Evolutionary conservation across 2,888 invertebrate species (phyloP).

Genomic region (Timema podura): DNA sequence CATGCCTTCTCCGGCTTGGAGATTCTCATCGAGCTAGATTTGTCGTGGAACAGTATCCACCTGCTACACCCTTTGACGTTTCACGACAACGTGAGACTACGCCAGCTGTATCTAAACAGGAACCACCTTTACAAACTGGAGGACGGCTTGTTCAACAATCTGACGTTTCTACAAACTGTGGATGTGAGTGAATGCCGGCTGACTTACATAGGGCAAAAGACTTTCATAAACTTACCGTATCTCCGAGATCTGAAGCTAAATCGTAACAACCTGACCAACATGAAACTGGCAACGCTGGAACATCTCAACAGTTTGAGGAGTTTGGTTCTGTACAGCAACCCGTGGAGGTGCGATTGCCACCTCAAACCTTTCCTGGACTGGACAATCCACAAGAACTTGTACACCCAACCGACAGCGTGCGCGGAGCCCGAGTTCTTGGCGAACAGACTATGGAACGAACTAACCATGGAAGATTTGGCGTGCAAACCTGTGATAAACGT

Average conservation of each 20-base stretch:
- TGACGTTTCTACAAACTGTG: conserved; percentile 69
- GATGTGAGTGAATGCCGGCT: conserved; percentile 73
- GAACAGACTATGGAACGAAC: conserved; percentile 69
- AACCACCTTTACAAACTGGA: conserved; percentile 71
- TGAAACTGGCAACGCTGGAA: conserved; percentile 45
- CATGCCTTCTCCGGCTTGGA: conserved; percentile 71
- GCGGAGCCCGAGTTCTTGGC: conserved; percentile 63
- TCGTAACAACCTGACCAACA: conserved; percentile 66
- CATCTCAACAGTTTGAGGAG: conserved; percentile 53
- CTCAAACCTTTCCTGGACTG: conserved; percentile 75
- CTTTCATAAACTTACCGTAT: conserved; percentile 65
- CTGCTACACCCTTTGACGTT: conserved; percentile 67
- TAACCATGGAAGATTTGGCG: conserved; percentile 70
- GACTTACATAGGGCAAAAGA: conserved; percentile 61
- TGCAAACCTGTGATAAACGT: conserved; percentile 73
- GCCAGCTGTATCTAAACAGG: conserved; percentile 67
- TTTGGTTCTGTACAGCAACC: conserved; percentile 73
- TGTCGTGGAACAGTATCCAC: conserved; percentile 68
- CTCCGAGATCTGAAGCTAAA: conserved; percentile 66
- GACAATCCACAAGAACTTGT: conserved; percentile 63
- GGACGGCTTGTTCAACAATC: conserved; percentile 69
- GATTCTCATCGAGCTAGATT: conserved; percentile 77
- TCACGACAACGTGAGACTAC: conserved; percentile 62
- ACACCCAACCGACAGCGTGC: conserved; percentile 71
- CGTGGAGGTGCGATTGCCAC: conserved; percentile 86